phyloP scores from a whole-genome alignment of 2,888 invertebrate species.

The Leuctra nigra region DNA sequence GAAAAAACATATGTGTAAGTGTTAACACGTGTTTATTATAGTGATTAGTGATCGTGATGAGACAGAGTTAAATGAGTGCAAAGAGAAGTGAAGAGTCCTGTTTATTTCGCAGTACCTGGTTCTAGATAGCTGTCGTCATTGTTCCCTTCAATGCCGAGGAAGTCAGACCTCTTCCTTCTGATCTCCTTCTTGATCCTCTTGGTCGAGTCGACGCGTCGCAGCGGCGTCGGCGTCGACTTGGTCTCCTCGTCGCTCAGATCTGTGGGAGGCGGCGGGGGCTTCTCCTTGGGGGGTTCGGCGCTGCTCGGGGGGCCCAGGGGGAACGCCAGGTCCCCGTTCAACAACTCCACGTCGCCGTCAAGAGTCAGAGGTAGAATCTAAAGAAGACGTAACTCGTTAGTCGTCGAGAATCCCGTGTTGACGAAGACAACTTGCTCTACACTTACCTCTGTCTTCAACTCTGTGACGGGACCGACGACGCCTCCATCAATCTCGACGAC shows the following conservation, averaged over 20 bases:
- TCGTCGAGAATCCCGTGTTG: too few species aligned
- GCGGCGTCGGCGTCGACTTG: slow-evolving; percentile 44
- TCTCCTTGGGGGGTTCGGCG: slow-evolving; percentile 75
- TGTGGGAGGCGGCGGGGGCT: slow-evolving; percentile 74
- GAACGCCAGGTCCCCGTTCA: slow-evolving; percentile 28
- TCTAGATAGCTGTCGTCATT: slow-evolving; percentile 36
- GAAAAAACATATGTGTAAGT: too few species aligned
- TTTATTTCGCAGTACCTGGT: slow-evolving; percentile 33
- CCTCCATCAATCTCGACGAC: background rate
- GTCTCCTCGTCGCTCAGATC: slow-evolving; percentile 45
- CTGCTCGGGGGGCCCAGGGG: slow-evolving; percentile 52
- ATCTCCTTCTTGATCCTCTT: slow-evolving; percentile 81
- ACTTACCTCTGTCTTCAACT: too few species aligned
- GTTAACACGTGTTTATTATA: too few species aligned
- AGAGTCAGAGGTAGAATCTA: slow-evolving; percentile 39
- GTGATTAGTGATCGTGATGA: too few species aligned
- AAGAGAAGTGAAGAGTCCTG: too few species aligned
- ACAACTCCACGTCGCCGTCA: slow-evolving; percentile 39
- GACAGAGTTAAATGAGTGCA: too few species aligned
- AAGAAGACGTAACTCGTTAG: too few species aligned
- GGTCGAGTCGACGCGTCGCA: slow-evolving; percentile 72
- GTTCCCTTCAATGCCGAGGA: slow-evolving; percentile 72
- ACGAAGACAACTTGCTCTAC: too few species aligned
- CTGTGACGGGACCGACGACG: too few species aligned
- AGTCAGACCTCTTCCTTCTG: slow-evolving; percentile 75